Base-by-base conservation (phyloP, 2,797 vertebrate genomes). In the Halcyon badia region DNA sequence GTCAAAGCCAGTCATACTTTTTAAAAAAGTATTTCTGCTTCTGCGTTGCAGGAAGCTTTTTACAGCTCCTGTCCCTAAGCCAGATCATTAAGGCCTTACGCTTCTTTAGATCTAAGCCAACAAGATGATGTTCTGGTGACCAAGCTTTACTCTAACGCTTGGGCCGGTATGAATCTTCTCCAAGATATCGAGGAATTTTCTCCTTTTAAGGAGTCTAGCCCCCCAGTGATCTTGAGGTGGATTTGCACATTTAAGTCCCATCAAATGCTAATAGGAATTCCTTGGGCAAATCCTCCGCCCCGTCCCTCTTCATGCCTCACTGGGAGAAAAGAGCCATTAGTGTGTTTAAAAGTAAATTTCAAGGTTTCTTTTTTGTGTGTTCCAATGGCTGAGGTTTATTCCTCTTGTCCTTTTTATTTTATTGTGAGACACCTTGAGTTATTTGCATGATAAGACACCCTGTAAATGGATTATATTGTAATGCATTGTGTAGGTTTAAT, bases 381-480 rank as follows among this genome's bases (percentile, higher is more conserved):
- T 89, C 82, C 77, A 77, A 57, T 89, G 77, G 92, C 80, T 7
- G 76, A 92, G 81, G 79, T 92, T 94, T 89, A 96, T 94, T 97
- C 94, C 75, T 93, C 80, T 76, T 1, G 31, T 92, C 72, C 89
- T 92, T 97, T 97, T 93, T 94, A 85, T 86, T 96, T 95, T 87
- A 93, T 96, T 97, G 96, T 97, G 91, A 95, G 95, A 93, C 90
- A 97, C 90, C 97, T 97, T 97, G 83, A 95, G 93, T 89, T 96
- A 95, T 96, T 96, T 95, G 84, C 92, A 96, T 96, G 95, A 96
- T 57, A 97, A 97, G 81, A 61, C 94, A 83, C 81, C 95, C 85
- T 96, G 76, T 97, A 96, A 95, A 89, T 93, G 90, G 97, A 96
- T 95, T 96, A 89, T 91, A 91, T 94, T 96, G 69, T 87, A 95